These are phyloP conservation scores for Sinocyclocheilus rhinocerous DNA, from an alignment of 2,113 vertebrate genomes.

Conservation along the genomic window DNA sequence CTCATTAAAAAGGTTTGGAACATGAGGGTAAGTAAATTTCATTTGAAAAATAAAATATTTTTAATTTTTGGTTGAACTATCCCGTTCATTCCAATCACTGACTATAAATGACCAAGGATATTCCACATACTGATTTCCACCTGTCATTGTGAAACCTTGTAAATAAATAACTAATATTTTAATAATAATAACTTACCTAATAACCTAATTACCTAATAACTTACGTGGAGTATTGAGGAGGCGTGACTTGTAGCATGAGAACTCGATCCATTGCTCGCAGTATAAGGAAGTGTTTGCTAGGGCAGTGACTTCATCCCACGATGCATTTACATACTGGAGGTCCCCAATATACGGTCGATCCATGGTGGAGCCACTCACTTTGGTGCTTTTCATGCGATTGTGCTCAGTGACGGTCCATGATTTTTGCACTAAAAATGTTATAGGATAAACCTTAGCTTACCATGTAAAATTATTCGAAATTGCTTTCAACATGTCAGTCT, in stretches of 20 bases:
- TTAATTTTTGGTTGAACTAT: background rate
- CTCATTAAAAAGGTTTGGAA: too few species aligned
- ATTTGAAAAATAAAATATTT: too few species aligned
- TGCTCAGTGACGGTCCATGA: slow-evolving; percentile 91
- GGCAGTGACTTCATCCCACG: slow-evolving; percentile 92
- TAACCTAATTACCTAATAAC: slow-evolving; percentile 46
- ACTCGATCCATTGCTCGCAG: slow-evolving; percentile 94
- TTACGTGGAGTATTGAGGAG: slow-evolving; percentile 94
- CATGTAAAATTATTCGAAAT: slow-evolving; percentile 21
- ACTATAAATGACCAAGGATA: background rate
- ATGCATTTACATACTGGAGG: slow-evolving; percentile 91
- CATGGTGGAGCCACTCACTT: slow-evolving; percentile 85
- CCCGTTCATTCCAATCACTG: background rate
- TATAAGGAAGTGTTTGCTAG: slow-evolving; percentile 91
- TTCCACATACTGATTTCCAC: background rate
- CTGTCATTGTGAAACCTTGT: too few species aligned
- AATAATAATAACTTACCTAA: too few species aligned
- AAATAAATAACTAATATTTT: too few species aligned
- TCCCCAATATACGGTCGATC: slow-evolving; percentile 86
- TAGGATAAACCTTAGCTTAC: background rate
- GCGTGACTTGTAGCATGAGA: slow-evolving; percentile 93
- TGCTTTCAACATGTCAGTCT: background rate
- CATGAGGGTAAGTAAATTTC: background rate
- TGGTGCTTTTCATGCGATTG: slow-evolving; percentile 84
- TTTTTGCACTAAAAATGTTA: slow-evolving; percentile 77